Conservation (phyloP, 2,888 invertebrate genomes). For the Phoenoteleia sp. region DNA sequence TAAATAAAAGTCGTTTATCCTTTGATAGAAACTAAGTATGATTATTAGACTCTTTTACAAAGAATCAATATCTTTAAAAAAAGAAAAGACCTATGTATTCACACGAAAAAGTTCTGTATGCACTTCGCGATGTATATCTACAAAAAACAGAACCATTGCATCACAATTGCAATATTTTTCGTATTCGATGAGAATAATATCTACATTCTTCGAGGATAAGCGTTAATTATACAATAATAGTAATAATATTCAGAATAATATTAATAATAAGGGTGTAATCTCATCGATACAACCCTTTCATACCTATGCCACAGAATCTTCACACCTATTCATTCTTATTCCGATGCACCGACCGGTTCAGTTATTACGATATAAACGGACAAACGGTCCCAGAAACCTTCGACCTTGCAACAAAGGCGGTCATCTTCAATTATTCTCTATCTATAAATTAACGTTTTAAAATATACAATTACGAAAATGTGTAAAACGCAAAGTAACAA, state of each 20-base stretch:
- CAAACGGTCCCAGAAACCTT: not conserved
- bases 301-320: conserved; percentile 56
- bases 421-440: conserved; percentile 30
- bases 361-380: not conserved
- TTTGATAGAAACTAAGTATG: conserved; percentile 86
- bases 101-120: conserved; percentile 86
- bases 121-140: conserved; percentile 85
- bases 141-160: conserved; percentile 86
- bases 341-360: conserved; percentile 35
- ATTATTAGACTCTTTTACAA: conserved; percentile 87
- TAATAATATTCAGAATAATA: conserved; percentile 77
- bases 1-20: conserved; percentile 70
- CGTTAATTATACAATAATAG: conserved; percentile 82
- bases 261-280: conserved; percentile 70
- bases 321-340: conserved; percentile 46
- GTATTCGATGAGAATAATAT: conserved; percentile 83
- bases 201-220: conserved; percentile 80
- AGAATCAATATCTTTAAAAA: conserved; percentile 86
- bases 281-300: conserved; percentile 40
- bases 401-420: not conserved
- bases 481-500: too few relatives aligned
- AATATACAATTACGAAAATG: too few relatives aligned
- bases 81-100: conserved; percentile 84
- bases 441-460: too few relatives aligned
- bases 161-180: conserved; percentile 83